Percentiles rank a stretch among this genome's conserved stretches.
phyloP scores from a whole-genome alignment of 2,888 invertebrate genomes.

The Drosophila pegasa region DNA sequence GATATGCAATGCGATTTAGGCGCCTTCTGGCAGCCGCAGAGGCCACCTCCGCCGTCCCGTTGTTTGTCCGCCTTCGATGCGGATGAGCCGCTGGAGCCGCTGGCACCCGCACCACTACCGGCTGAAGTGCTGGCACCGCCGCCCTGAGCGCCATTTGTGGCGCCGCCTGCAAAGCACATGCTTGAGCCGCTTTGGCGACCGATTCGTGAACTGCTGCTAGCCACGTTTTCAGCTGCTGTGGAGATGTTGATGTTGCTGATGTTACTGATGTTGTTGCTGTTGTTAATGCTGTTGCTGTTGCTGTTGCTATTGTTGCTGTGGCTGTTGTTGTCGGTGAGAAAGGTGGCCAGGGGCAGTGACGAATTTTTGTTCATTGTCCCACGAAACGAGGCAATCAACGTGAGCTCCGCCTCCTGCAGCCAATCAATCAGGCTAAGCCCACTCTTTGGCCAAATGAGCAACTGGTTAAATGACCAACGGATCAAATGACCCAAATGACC shows the following conservation, averaged over 20 bases:
- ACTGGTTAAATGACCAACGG: slow-evolving; percentile 18
- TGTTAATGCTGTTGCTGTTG: slow-evolving; percentile 31
- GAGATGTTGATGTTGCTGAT: slow-evolving; percentile 4
- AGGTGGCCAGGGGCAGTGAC: slow-evolving; percentile 82
- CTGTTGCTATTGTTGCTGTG: slow-evolving; percentile 25
- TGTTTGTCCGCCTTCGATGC: slow-evolving; percentile 75
- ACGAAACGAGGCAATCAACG: slow-evolving; percentile 14
- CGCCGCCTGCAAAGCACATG: slow-evolving; percentile 40
- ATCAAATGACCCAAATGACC: slow-evolving; percentile 14
- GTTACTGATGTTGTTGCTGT: slow-evolving; percentile 21
- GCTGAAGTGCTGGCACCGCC: slow-evolving; percentile 40
- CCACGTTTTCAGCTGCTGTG: slow-evolving; percentile 20
- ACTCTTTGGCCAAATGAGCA: slow-evolving; percentile 9
- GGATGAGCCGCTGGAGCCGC: not conserved
- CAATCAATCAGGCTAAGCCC: slow-evolving; percentile 49
- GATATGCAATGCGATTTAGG: slow-evolving; percentile 85
- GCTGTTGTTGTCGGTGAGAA: slow-evolving; percentile 57
- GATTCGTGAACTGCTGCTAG: slow-evolving; percentile 29
- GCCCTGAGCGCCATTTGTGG: slow-evolving; percentile 50
- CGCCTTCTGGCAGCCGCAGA: slow-evolving; percentile 84
- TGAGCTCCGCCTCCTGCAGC: slow-evolving; percentile 7
- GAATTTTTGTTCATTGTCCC: slow-evolving; percentile 83
- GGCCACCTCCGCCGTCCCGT: slow-evolving; percentile 74
- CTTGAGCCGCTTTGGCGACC: slow-evolving; percentile 35
- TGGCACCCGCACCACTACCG: slow-evolving; percentile 16